These are phyloP conservation scores for Stenurella melanura DNA, from an alignment of 2,888 invertebrate species.

Conservation along the genomic window DNA sequence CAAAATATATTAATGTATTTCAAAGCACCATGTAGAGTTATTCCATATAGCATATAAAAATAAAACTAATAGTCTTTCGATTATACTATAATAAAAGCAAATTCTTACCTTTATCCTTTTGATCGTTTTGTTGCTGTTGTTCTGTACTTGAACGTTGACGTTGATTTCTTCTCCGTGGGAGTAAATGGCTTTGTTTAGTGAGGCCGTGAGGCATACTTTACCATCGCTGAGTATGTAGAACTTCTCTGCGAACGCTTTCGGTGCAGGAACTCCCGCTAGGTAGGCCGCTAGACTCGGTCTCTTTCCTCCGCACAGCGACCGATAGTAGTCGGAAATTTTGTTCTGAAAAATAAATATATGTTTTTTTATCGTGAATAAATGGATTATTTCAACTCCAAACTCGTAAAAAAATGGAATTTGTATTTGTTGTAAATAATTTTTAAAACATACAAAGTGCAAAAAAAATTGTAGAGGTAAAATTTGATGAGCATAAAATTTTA, in stretches of 20 bases:
- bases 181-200: conserved; percentile 88
- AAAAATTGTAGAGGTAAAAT: too few species aligned
- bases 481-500: too few species aligned
- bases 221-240: conserved; percentile 92
- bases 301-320: conserved; percentile 68
- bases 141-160: conserved; percentile 84
- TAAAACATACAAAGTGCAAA: too few species aligned
- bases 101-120: conserved; percentile 85
- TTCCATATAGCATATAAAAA: too few species aligned
- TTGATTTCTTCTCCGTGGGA: conserved; percentile 88
- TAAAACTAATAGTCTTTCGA: too few species aligned
- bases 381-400: too few species aligned
- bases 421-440: too few species aligned
- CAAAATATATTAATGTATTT: too few species aligned
- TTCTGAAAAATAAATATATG: conserved; percentile 31
- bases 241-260: conserved; percentile 84
- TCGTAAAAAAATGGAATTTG: too few species aligned
- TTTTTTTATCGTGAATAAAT: neutral
- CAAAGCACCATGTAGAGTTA: too few species aligned
- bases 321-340: conserved; percentile 56
- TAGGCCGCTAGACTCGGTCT: conserved; percentile 68
- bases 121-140: conserved; percentile 90
- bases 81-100: too few species aligned
- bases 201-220: conserved; percentile 85
- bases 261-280: conserved; percentile 76